A percentile compares a stretch with the other conserved stretches of the same genome.
These are phyloP conservation scores for Alosa sapidissima DNA, from an alignment of 2,797 vertebrate genomes.

Conservation along the genomic window DNA sequence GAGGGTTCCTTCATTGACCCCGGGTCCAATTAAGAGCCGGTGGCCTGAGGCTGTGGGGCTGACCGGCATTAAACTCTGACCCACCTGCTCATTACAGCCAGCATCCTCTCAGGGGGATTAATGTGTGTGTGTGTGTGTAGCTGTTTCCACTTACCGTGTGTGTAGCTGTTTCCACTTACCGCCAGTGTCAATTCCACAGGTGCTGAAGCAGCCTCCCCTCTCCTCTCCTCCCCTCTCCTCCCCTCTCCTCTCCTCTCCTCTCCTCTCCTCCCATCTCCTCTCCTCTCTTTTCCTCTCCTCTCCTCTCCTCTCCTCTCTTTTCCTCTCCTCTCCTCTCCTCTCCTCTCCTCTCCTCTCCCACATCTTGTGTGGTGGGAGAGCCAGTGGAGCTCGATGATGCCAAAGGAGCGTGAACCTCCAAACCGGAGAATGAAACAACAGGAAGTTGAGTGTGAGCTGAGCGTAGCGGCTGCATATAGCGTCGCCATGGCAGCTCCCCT, in stretches of 20 bases:
- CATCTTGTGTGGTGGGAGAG: too few relatives aligned
- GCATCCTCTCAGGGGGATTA: conserved; percentile 25
- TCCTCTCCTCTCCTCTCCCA: too few relatives aligned
- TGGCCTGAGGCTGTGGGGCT: conserved; percentile 44
- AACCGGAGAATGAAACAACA: background rate
- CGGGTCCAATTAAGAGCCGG: conserved; percentile 65
- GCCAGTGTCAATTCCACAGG: too few relatives aligned
- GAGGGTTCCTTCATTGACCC: conserved; percentile 65
- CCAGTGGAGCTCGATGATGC: too few relatives aligned
- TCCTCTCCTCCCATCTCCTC: too few relatives aligned
- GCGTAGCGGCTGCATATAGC: background rate
- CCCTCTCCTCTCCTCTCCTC: too few relatives aligned
- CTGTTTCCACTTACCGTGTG: background rate
- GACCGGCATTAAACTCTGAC: conserved; percentile 55
- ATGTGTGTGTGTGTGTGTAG: conserved; percentile 14
- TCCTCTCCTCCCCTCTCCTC: too few relatives aligned
- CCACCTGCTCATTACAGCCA: conserved; percentile 36
- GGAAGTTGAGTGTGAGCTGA: background rate
- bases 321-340: too few relatives aligned
- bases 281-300: too few relatives aligned
- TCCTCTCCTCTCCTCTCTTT: too few relatives aligned
- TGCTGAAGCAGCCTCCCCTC: too few relatives aligned
- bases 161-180: background rate
- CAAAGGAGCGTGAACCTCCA: background rate
- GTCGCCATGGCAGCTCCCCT: background rate